A percentile compares a stretch with the other conserved stretches of the same genome.
Evolutionary conservation across 2,113 vertebrate genomes (phyloP).

Genomic region (Podilymbus podiceps): DNA sequence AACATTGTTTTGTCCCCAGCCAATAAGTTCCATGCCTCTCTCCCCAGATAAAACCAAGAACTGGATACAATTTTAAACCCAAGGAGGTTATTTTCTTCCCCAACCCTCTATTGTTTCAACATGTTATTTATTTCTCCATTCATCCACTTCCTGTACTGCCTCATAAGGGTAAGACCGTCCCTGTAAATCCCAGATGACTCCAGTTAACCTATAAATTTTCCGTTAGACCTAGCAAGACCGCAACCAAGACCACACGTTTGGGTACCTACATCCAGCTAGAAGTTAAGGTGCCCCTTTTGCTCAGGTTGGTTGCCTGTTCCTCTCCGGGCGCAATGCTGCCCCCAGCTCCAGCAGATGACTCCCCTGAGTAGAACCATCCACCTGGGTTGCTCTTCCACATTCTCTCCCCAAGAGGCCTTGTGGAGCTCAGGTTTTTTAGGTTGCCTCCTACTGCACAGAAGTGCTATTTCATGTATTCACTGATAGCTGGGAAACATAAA

Average conservation of each 20-base stretch:
- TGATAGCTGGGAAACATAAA: background rate
- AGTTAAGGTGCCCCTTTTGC: background rate
- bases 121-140: background rate
- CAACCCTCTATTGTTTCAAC: background rate
- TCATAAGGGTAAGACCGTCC: background rate
- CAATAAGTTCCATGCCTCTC: background rate
- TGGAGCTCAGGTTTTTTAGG: background rate
- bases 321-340: background rate
- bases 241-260: background rate
- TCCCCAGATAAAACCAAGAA: background rate
- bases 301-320: accelerated
- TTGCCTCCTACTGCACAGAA: background rate
- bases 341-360: background rate
- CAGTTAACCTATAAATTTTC: background rate
- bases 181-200: background rate
- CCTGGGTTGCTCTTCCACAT: background rate
- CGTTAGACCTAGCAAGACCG: background rate
- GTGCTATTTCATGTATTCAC: background rate
- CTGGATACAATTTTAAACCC: background rate
- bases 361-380: background rate
- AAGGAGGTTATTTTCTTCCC: background rate
- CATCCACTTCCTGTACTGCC: background rate
- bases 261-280: background rate
- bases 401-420: accelerated
- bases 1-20: background rate